Base-by-base conservation (phyloP, 92 coral and sea anemone genomes). In the Virgularia gustaviana region DNA sequence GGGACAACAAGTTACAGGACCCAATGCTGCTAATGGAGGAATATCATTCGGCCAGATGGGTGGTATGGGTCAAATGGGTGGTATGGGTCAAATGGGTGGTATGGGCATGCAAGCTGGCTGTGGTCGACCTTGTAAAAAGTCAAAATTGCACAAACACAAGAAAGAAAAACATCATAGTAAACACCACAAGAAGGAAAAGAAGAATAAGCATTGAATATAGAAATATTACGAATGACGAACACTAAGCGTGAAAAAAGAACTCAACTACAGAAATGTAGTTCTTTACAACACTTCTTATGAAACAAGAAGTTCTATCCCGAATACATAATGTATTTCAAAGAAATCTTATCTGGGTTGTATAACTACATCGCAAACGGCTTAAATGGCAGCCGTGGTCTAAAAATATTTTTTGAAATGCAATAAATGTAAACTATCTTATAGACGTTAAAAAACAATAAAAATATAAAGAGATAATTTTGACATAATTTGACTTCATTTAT, bases 1-100 rank as follows among this genome's bases (percentile, higher is more conserved):
- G 36, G 75, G 74, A 45, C 74, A 67, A 24, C 74, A 67, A 11
- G 24, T 67, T 23, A 67, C 59, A 10, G 74, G 74, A 13, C 44
- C 41, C 15, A 24, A 27, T 28, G 74, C 74, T 12, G 74, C 36
- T 0, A 67, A 45, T 15, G 74, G 75, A 49, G 75, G 75, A 33
- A 32, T 68, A 30, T 20, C 11, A 27, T 49, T 68, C 33, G 75
- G 75, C 24, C 60, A 61, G 2, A 45, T 66, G 71, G 71, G 71
- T 13, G 55, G 55, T 4, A 11, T 29, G 44, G 51, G 65, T 25
- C n/a, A 16, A 27, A 27, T 20, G 10, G 42, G 38, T 27, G 70
- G 70, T 35, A 35, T 35, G 71, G 55, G 70, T 49, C n/a, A 16
- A 27, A 27, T 20, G 4, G 49, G 45, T 27, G 70, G 70, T 35